A percentile compares a stretch with the other conserved stretches of the same genome.
These are phyloP conservation scores for Meleagris gallopavo DNA, from an alignment of 2,113 vertebrate species.

Conservation along the genomic window DNA sequence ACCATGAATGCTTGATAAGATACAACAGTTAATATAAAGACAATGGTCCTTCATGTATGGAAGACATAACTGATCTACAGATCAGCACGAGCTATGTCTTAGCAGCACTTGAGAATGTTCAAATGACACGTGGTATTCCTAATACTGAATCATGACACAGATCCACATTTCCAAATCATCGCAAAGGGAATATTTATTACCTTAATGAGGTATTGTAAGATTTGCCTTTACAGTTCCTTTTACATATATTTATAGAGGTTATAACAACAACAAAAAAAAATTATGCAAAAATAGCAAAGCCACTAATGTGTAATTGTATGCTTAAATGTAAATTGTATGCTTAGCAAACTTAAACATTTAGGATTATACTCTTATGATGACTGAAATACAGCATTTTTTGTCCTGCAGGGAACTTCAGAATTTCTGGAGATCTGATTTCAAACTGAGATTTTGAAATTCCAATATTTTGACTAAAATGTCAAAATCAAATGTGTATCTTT, in stretches of 20 bases:
- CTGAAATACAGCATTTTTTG: not conserved
- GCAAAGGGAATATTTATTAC: not conserved
- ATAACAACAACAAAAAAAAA: not conserved
- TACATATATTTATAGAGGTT: not conserved
- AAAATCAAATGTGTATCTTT: not conserved
- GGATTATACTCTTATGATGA: not conserved
- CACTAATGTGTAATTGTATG: not conserved
- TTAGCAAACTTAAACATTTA: not conserved
- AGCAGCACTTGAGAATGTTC: not conserved
- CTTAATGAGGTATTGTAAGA: not conserved
- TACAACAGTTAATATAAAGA: not conserved
- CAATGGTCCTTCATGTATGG: not conserved
- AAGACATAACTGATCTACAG: not conserved
- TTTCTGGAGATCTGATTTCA: conserved; percentile 1
- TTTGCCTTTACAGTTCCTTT: not conserved
- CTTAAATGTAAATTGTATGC: not conserved
- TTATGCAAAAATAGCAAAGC: not conserved
- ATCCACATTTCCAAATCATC: not conserved
- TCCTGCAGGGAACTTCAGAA: not conserved
- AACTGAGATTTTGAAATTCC: conserved; percentile 8
- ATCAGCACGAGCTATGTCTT: not conserved
- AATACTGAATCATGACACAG: not conserved
- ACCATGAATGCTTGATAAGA: not conserved
- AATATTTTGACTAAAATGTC: not conserved
- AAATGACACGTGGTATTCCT: not conserved